Base-by-base conservation (phyloP, 2,113 vertebrate species). In the Propithecus coquereli region DNA sequence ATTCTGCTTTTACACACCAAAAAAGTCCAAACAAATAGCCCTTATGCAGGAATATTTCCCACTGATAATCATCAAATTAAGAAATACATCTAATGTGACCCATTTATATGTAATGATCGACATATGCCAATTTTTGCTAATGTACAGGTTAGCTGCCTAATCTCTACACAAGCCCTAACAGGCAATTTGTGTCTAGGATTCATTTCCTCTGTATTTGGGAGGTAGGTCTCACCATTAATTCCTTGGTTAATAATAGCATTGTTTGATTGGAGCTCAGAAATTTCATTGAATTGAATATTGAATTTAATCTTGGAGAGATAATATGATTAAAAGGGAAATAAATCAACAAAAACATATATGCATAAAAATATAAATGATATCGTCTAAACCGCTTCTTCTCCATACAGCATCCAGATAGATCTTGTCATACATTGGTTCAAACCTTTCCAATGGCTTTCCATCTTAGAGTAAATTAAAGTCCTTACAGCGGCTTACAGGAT, bases 51-150 rank as follows among this genome's bases (percentile, higher is more conserved):
- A 59, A 71, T 40, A 52, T 40, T 52, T 90, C 27, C 47, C 34
- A 50, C 11, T 47, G 80, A 63, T 76, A 87, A 52, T 32, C 52
- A 66, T 76, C 65, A 84, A 96, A 87, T 85, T 87, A 96, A 96
- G 70, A 66, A 47, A 87, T 11, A 77, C 4, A 88, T 77, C 43
- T 90, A 45, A 3, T 45, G 1, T 43, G 59, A 77, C 25, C 59
- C 37, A 92, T 34, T 95, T 65, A 79, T 43, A 73, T 50, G 34
- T 20, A 92, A 85, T 87, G 90, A 71, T 57, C 22, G 13, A 50
- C 11, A 8, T n/a, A 34, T 79, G 14, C 37, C 34, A 91, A 68
- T 63, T 90, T 79, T 91, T 47, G 43, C 45, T 82, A 30, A 92
- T 80, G 20, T 86, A 93, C 81, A 85, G 27, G 85, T 82, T 94